Conservation (phyloP, 2,113 vertebrate genomes). For the Crotophaga sulcirostris region DNA sequence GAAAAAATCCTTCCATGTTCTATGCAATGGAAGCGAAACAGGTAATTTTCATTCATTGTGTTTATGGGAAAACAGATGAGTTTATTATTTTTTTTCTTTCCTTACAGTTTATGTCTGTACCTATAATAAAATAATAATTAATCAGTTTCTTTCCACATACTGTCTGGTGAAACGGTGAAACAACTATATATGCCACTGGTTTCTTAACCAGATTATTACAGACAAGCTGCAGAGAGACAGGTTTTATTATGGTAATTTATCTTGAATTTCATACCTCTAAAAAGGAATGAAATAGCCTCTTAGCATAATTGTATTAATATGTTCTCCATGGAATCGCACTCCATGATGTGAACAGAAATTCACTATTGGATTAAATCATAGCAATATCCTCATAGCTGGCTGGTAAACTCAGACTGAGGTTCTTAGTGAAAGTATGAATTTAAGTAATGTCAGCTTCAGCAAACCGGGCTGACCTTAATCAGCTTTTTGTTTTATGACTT, state of each 20-base stretch:
- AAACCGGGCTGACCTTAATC: not conserved
- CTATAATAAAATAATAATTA: not conserved
- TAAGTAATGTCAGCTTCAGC: not conserved
- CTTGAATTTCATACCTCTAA: not conserved
- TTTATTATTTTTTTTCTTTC: not conserved
- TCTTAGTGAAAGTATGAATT: not conserved
- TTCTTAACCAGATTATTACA: conserved; percentile 15
- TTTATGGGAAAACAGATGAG: not conserved
- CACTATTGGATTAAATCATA: not conserved
- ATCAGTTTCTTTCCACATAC: not conserved
- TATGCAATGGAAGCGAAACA: not conserved
- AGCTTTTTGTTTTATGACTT: not conserved
- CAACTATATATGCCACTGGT: not conserved
- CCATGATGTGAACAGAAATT: not conserved
- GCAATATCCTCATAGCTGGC: not conserved
- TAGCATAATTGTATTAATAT: conserved; percentile 14
- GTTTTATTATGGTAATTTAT: conserved; percentile 23
- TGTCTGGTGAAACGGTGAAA: not conserved
- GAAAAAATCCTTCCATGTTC: not conserved
- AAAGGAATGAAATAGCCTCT: conserved; percentile 9
- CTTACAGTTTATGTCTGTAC: not conserved
- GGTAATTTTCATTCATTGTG: not conserved
- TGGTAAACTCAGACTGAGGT: not conserved
- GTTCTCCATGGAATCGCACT: conserved; percentile 2
- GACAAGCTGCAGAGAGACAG: not conserved